Conservation (phyloP, 2,797 vertebrate species). For the Kryptopterus vitreolus region DNA sequence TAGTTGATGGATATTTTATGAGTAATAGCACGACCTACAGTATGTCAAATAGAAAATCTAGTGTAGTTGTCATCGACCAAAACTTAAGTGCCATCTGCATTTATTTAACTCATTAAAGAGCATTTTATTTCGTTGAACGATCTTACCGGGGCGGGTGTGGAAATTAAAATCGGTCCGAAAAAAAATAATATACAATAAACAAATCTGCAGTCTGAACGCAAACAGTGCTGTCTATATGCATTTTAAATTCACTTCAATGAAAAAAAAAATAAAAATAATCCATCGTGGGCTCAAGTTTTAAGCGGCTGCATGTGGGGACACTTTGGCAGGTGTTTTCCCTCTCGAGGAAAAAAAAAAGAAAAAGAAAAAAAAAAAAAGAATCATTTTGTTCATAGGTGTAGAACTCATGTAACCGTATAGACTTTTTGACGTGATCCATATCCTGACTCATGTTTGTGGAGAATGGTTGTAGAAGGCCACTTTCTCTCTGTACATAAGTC, state of each 20-base stretch:
- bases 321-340: slow-evolving; percentile 14
- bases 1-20: slow-evolving; percentile 33
- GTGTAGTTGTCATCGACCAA: slow-evolving; percentile 23
- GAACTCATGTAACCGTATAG: slow-evolving; percentile 50
- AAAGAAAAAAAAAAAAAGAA: background rate
- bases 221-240: slow-evolving; percentile 45
- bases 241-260: slow-evolving; percentile 10
- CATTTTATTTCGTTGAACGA: slow-evolving; percentile 28
- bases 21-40: slow-evolving; percentile 28
- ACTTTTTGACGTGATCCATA: slow-evolving; percentile 62
- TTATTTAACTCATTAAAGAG: slow-evolving; percentile 38
- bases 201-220: slow-evolving; percentile 44
- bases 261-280: background rate
- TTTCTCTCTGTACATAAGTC: slow-evolving; percentile 68
- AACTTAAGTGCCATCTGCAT: slow-evolving; percentile 51
- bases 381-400: slow-evolving; percentile 25
- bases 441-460: slow-evolving; percentile 64
- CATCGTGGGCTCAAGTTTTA: slow-evolving; percentile 27
- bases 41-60: slow-evolving; percentile 38
- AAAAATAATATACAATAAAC: slow-evolving; percentile 14
- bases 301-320: slow-evolving; percentile 3
- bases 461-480: slow-evolving; percentile 75
- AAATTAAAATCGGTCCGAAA: slow-evolving; percentile 8
- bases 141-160: slow-evolving; percentile 20
- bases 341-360: too few species aligned